These are phyloP conservation scores for Beroe ovata DNA, from an alignment of 37 sponge, comb jelly and placozoan genomes.

Conservation along the genomic window DNA sequence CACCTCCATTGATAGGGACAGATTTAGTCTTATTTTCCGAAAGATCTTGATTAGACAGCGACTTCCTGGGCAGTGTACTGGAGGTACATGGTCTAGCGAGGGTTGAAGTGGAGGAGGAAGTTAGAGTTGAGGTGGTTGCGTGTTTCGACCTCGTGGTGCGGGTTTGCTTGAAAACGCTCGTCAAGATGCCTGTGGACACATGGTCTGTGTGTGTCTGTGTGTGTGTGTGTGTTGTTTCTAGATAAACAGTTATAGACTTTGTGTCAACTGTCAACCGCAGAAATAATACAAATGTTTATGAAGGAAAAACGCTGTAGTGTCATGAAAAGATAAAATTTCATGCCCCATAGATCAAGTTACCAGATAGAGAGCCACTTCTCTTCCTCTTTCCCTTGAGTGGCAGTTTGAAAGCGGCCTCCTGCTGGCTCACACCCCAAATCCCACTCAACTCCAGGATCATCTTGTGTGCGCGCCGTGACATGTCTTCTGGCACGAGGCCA, in stretches of 20 bases:
- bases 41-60: slow-evolving; percentile 32
- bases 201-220: too few species aligned
- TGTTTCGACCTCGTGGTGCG: slow-evolving; percentile 14
- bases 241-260: too few species aligned
- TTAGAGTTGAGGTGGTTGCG: neutral
- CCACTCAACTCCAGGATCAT: slow-evolving; percentile 60
- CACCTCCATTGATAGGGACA: slow-evolving; percentile 25
- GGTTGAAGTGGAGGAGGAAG: neutral
- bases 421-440: slow-evolving; percentile 47
- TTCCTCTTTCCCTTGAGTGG: slow-evolving; percentile 57
- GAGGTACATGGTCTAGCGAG: neutral
- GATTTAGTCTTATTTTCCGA: neutral
- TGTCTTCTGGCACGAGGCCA: slow-evolving; percentile 39
- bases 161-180: slow-evolving; percentile 56
- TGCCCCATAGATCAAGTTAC: too few species aligned
- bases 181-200: slow-evolving; percentile 43
- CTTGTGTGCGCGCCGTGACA: slow-evolving; percentile 8
- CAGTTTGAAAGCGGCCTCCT: slow-evolving; percentile 49
- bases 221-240: too few species aligned
- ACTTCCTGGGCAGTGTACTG: slow-evolving; percentile 2
- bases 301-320: too few species aligned
- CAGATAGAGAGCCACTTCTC: slow-evolving; percentile 48
- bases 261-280: too few species aligned
- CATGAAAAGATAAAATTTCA: too few species aligned
- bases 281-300: too few species aligned